Percentiles rank a stretch among this genome's conserved stretches.
phyloP scores from a whole-genome alignment of 2,888 invertebrate genomes.

The Orthosia cruda region DNA sequence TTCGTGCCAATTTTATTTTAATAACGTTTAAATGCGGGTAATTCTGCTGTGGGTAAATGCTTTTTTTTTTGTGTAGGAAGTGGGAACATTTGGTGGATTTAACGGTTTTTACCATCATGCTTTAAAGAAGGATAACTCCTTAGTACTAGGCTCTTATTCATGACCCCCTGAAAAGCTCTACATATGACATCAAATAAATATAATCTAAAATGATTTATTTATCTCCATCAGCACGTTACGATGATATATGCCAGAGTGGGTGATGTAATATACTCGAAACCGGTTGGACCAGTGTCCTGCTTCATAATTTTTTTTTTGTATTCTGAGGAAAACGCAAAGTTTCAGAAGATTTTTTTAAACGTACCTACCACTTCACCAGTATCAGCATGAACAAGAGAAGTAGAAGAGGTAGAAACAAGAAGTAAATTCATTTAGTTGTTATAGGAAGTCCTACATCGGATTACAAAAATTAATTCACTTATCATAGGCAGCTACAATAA shows the following conservation, averaged over 20 bases:
- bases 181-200: constrained; percentile 42
- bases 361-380: too few relatives aligned
- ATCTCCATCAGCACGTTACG: constrained; percentile 23
- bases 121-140: too few relatives aligned
- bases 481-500: too few relatives aligned
- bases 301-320: constrained; percentile 35
- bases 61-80: constrained; percentile 23
- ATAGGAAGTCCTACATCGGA: too few relatives aligned
- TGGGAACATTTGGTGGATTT: constrained; percentile 5
- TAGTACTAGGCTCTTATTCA: not conserved
- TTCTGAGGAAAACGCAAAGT: not conserved
- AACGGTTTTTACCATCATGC: not conserved
- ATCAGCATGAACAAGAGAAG: too few relatives aligned
- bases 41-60: constrained; percentile 23
- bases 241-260: constrained; percentile 41
- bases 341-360: not conserved
- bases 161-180: not conserved
- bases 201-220: constrained; percentile 27
- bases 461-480: too few relatives aligned
- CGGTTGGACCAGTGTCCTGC: constrained; percentile 31
- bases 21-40: constrained; percentile 60
- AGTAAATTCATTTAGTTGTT: too few relatives aligned
- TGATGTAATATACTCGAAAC: constrained; percentile 33
- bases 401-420: too few relatives aligned
- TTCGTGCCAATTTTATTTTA: constrained; percentile 67